Conservation (phyloP, 1,140 invertebrate species). For the Panonychus citri region DNA sequence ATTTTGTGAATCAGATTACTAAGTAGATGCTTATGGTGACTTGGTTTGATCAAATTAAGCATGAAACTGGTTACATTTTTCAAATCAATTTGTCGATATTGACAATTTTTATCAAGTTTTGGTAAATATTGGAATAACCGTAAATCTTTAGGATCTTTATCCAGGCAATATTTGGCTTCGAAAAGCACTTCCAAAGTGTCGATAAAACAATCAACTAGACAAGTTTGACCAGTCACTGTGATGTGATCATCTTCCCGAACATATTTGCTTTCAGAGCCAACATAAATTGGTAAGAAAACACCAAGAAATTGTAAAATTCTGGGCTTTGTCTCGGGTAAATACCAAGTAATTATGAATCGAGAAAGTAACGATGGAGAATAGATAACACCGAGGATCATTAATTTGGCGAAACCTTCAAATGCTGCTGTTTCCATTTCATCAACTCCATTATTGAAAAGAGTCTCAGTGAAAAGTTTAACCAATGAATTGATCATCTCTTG, state of each 20-base stretch:
- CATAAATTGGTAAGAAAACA: slow-evolving; percentile 4
- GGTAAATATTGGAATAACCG: background rate
- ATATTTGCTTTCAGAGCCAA: background rate
- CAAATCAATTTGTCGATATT: background rate
- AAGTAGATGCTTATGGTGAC: background rate
- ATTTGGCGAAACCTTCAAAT: slow-evolving; percentile 1
- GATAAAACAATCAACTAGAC: slow-evolving; percentile 2
- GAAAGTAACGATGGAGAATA: slow-evolving; percentile 3
- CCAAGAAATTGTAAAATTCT: slow-evolving; percentile 3
- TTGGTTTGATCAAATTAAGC: background rate
- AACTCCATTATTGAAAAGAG: background rate
- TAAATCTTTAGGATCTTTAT: background rate
- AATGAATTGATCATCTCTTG: background rate
- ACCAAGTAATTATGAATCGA: slow-evolving; percentile 2
- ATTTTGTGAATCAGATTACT: background rate
- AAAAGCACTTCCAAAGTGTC: background rate
- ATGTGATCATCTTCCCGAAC: background rate
- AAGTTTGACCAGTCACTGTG: background rate
- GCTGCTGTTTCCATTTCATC: background rate
- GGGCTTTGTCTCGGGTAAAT: background rate
- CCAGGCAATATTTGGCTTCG: background rate
- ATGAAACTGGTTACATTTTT: background rate
- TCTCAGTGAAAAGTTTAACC: background rate
- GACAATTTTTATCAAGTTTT: background rate
- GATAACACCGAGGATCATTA: slow-evolving; percentile 1